A percentile compares a stretch with the other conserved stretches of the same genome.
Evolutionary conservation across 2,888 invertebrate genomes (phyloP).

Genomic region (Gnatocerus cornutus): DNA sequence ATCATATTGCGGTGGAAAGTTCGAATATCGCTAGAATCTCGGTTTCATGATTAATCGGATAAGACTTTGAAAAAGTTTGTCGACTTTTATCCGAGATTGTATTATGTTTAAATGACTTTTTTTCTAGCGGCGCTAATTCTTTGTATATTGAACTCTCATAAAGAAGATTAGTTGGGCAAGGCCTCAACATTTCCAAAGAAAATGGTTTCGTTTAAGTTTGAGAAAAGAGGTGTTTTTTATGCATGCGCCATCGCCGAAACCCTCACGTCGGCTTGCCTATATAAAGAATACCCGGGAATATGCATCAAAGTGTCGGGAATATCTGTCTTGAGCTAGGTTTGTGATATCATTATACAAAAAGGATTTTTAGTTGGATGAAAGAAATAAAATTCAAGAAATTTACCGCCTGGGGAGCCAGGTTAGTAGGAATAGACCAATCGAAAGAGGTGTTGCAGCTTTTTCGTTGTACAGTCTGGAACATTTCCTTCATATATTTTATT

Average conservation of each 20-base stretch:
- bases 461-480: background rate
- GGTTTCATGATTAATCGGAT: conserved; percentile 32
- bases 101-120: conserved; percentile 13
- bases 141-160: conserved; percentile 13
- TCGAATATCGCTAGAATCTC: conserved; percentile 24
- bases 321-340: conserved; percentile 33
- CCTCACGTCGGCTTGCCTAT: conserved; percentile 20
- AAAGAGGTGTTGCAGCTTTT: conserved; percentile 21
- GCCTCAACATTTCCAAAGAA: conserved; percentile 15
- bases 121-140: conserved; percentile 3
- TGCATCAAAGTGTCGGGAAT: conserved; percentile 39
- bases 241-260: conserved; percentile 23
- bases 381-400: conserved; percentile 21
- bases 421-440: conserved; percentile 14
- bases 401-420: background rate
- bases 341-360: conserved; percentile 38
- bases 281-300: conserved; percentile 32
- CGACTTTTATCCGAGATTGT: conserved; percentile 16
- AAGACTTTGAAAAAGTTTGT: conserved; percentile 24
- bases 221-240: conserved; percentile 27
- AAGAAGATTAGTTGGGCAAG: conserved; percentile 21
- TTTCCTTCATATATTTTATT: conserved; percentile 11
- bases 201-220: conserved; percentile 17
- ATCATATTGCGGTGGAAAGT: conserved; percentile 16
- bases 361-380: conserved; percentile 30